Base-by-base conservation (phyloP, 2,113 vertebrate genomes). In the Caloenas nicobarica region DNA sequence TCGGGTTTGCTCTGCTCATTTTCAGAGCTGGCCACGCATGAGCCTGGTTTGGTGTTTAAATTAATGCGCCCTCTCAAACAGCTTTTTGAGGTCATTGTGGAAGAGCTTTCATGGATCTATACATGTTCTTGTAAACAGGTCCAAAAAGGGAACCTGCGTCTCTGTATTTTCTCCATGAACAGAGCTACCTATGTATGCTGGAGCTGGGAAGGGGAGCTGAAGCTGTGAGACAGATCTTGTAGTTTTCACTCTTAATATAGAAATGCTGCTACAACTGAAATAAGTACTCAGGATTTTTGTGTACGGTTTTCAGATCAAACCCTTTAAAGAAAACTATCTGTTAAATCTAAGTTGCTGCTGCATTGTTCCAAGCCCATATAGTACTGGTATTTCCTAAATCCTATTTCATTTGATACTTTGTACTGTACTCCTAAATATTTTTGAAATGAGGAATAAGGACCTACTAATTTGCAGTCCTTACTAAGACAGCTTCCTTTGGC, bases 391-490 rank as follows among this genome's bases (percentile, higher is more conserved):
- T 88, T 96, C 62, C 44, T 31, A 89, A 91, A 81, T 93, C 91
- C 69, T 84, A 6, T 95, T 97, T 96, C 2, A 34, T 94, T 91
- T 57, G 11, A 38, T 93, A 90, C 69, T 96, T 94, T 51, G 40
- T 93, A 70, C 21, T 53, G 28, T 94, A 88, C 21, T 87, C 51
- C 36, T 51, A 81, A 93, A 54, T 80, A 64, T 66, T 95, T 97
- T 88, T 89, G 57, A 96, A 96, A 85, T 15, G 9, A 91, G 78
- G 66, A 74, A 61, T 91, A 80, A 79, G 46, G 64, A 72, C 95
- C 38, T n/a, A 61, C 69, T 80, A 82, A 96, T 96, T 93, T 96
- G 87, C 86, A 90, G 85, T 73, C 84, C 68, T 96, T 89, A 76
- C 81, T 96, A 82, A 80, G 78, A 81, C 42, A 65, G 62, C 51